Evolutionary conservation across 2,113 vertebrate species (phyloP), one percentile per base, ranked within the genome.

Genomic region (Microtus richardsoni): DNA sequence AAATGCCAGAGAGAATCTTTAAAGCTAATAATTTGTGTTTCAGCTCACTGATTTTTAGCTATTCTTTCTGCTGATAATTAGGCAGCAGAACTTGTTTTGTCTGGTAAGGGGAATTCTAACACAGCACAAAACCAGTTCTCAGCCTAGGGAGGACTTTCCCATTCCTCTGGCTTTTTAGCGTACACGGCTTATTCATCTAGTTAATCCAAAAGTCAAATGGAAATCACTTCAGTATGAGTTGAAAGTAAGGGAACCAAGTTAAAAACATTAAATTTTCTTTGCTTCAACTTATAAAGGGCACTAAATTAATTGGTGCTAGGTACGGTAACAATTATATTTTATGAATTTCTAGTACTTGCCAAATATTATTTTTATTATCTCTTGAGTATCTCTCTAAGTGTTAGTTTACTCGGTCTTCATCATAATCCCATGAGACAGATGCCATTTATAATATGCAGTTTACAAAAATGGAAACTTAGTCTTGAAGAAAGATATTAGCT

Each of bases 31-130:
- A 95, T 41, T 92, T 94, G 52, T 77, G 49, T 80, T 94, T 95
- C 83, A 88, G 47, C 58, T 89, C 71, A 28, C 96, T 96, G 84
- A 85, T 73, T 80, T 91, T 88, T 85, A 90, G 9, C 62, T 91
- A 89, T 88, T 95, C 26, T 89, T 88, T 91, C 71, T 68, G 10
- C 82, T 79, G 89, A 87, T 68, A 93, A 96, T 83, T 92, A 95
- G 30, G 86, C 13, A 83, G 47, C 26, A 86, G 77, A 62, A 44
- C 8, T 62, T 39, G 39, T 88, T 97, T 93, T 91, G 41, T 94
- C 86, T 95, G 52, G 19, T 79, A 83, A 92, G 39, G 13, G 16
- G 68, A 22, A 14, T 62, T 75, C 14, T 87, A 79, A 17, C 13
- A 6, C 39, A 52, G 47, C 80, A 26, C 24, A 93, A 83, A 93